phyloP scores from a whole-genome alignment of 2,797 vertebrate genomes.

The Lepus townsendii region DNA sequence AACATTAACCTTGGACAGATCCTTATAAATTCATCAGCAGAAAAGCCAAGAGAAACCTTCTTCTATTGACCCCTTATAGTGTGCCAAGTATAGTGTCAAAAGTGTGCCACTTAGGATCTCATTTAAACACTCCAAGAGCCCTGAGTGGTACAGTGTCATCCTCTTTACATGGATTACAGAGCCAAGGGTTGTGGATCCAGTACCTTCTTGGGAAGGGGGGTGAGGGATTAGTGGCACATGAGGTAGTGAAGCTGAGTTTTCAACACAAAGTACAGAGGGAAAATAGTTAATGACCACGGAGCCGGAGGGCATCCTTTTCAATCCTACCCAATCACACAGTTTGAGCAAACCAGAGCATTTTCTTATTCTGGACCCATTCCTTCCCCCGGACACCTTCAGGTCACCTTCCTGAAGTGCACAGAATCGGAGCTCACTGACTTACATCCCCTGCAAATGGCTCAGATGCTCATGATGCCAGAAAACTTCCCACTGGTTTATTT shows the following conservation, averaged over 20 bases:
- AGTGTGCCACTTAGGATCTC: neutral
- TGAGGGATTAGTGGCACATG: neutral
- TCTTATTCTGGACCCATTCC: neutral
- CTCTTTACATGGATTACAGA: neutral
- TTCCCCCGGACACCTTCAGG: neutral
- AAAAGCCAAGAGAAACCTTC: neutral
- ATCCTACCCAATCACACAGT: neutral
- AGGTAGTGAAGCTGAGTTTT: neutral
- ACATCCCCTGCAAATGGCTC: neutral
- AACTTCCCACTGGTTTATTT: neutral
- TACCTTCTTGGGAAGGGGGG: neutral
- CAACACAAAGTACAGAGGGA: neutral
- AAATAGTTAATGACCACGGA: neutral
- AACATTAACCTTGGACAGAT: neutral
- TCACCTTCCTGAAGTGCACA: neutral
- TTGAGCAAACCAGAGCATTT: conserved; percentile 24
- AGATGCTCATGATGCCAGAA: neutral
- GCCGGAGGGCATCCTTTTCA: neutral
- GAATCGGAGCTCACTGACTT: neutral
- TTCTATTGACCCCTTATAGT: neutral
- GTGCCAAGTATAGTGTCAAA: neutral
- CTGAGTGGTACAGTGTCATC: neutral
- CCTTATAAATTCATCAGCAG: neutral
- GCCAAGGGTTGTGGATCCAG: neutral
- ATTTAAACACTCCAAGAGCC: neutral